Percentiles rank a stretch among this genome's conserved stretches.
phyloP scores from a whole-genome alignment of 2,797 vertebrate genomes.

The Pempheris klunzingeri region DNA sequence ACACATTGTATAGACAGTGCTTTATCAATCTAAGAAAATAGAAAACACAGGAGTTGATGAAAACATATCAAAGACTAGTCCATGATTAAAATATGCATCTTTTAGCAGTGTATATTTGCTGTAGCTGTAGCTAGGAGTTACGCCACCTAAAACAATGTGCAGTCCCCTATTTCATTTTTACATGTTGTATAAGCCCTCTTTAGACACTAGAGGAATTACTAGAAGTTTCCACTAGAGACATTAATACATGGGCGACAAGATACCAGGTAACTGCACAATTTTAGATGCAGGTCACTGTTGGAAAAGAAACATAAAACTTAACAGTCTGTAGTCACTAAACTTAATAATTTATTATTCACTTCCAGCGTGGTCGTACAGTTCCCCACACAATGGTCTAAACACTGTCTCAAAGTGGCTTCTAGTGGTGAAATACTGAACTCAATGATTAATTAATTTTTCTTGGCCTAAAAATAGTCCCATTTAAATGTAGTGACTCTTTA shows the following conservation, averaged over 20 bases:
- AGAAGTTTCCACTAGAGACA: not conserved
- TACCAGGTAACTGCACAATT: not conserved
- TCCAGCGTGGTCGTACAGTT: not conserved
- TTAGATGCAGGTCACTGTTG: not conserved
- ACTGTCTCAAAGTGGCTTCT: not conserved
- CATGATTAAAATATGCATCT: not conserved
- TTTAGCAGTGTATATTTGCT: no score
- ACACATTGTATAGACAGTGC: no score
- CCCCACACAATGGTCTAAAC: not conserved
- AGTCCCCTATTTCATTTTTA: not conserved
- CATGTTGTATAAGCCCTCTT: not conserved
- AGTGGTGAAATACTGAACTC: not conserved
- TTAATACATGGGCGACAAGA: not conserved
- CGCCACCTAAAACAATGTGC: not conserved
- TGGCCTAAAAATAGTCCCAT: not conserved
- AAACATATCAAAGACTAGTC: not conserved
- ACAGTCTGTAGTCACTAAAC: not conserved
- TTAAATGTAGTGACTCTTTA: not conserved
- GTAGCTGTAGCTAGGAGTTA: not conserved
- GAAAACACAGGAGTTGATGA: not conserved
- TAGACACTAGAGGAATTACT: not conserved
- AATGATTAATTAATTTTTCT: not conserved
- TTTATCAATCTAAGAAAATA: not conserved
- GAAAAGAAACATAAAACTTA: not conserved
- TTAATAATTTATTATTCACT: slow-evolving; percentile 1